Percentiles rank a stretch among this genome's conserved stretches.
phyloP scores from a whole-genome alignment of 2,888 invertebrate species.

The Clunio marinus region DNA sequence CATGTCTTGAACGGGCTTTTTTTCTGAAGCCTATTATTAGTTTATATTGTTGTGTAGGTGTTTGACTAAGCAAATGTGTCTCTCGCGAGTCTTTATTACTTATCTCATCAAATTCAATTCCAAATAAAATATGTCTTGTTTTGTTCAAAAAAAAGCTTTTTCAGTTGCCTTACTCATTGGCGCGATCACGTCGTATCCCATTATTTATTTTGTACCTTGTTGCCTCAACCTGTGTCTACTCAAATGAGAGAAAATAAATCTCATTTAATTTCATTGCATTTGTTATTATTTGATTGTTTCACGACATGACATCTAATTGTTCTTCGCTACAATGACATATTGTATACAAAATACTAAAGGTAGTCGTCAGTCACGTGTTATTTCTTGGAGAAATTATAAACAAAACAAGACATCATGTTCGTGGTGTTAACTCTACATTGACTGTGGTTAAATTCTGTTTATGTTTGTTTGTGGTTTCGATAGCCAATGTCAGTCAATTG shows the following conservation, averaged over 20 bases:
- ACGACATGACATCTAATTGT: too few species aligned
- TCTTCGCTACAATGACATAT: too few species aligned
- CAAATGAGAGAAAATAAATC: background rate
- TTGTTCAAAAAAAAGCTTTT: background rate
- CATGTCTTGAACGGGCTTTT: background rate
- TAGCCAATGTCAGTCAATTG: too few species aligned
- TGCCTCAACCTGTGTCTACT: background rate
- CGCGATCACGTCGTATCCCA: slow-evolving; percentile 21
- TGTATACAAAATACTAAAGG: too few species aligned
- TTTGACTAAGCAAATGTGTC: background rate
- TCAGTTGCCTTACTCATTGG: slow-evolving; percentile 14
- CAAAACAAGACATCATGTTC: too few species aligned
- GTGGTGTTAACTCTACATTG: too few species aligned
- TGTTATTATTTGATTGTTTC: slow-evolving; percentile 25
- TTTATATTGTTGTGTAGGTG: slow-evolving; percentile 5
- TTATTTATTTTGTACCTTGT: slow-evolving; percentile 3
- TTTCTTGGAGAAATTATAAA: too few species aligned
- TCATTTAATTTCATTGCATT: slow-evolving; percentile 36
- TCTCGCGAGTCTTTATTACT: background rate
- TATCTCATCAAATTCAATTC: slow-evolving; percentile 3
- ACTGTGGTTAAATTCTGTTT: too few species aligned
- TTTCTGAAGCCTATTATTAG: slow-evolving; percentile 17
- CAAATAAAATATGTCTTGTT: background rate
- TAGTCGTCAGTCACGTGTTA: too few species aligned
- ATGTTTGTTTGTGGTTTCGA: too few species aligned